phyloP scores from a whole-genome alignment of 2,888 invertebrate species.

The Drosophila robusta region DNA sequence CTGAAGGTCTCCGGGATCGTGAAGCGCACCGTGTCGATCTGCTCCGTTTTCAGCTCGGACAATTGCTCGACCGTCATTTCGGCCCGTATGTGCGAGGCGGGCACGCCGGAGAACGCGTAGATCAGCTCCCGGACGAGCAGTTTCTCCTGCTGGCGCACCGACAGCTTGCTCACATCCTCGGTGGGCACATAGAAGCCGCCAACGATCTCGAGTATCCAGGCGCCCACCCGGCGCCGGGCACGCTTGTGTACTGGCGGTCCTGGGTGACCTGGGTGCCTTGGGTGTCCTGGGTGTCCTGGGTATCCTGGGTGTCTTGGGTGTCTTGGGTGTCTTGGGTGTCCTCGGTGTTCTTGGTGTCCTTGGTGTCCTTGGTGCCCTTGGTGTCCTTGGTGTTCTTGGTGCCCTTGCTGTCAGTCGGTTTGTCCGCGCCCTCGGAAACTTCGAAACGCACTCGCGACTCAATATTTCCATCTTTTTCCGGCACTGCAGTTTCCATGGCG shows the following conservation, averaged over 20 bases:
- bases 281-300: no score
- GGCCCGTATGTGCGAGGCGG: conserved; percentile 52
- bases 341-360: no score
- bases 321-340: no score
- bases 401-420: no score
- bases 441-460: neutral
- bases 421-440: neutral
- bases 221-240: conserved; percentile 7
- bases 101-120: conserved; percentile 69
- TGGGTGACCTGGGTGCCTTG: no score
- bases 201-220: conserved; percentile 59
- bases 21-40: conserved; percentile 55
- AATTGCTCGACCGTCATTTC: conserved; percentile 44
- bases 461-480: neutral
- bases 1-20: conserved; percentile 58
- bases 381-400: no score
- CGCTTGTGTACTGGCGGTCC: no score
- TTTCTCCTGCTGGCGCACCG: conserved; percentile 48
- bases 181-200: conserved; percentile 60
- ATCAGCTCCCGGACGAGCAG: conserved; percentile 61
- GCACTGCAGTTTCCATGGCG: neutral
- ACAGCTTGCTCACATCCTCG: conserved; percentile 48
- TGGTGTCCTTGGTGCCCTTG: no score
- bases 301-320: no score
- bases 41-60: conserved; percentile 21